Evolutionary conservation across 2,888 invertebrate species (phyloP), one percentile per base, ranked within the genome.

Genomic region (Pyrrhia umbra): DNA sequence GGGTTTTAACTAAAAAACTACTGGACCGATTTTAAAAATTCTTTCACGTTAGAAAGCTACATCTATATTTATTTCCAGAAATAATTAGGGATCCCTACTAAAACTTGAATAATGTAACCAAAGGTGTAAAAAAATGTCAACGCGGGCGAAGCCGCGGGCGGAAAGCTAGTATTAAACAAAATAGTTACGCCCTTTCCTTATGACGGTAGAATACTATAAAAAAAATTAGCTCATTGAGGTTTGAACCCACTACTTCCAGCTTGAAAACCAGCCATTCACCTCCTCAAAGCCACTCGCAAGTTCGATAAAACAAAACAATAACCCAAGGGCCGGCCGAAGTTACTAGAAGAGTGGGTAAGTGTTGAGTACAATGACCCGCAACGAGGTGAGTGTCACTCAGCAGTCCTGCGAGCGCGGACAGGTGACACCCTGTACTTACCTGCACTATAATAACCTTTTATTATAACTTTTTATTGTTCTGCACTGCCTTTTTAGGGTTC

Each of bases 321-420:
- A 65, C 37, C 46, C 30, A 45, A 46, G 27, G 39, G 8, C 46
- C 13, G 20, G 8, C 15, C 2, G 66, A 46, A 52, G 40, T 16
- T 47, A 66, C 73, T 54, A 40, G 66, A 18, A 27, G 16, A 27
- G 40, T 52, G 51, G 25, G 43, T 43, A 37, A n/a, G 6, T 20
- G 9, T 23, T 1, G 6, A 18, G 68, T 30, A 9, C 75, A 39
- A 34, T 15, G 75, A 75, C 69, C 40, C 6, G 20, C 15, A 37
- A 46, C 15, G 27, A 46, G 68, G 68, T 68, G 68, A 74, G 34
- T 68, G 75, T 74, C 68, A 68, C 50, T n/a, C n/a, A n/a, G n/a
- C n/a, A n/a, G 16, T 66, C 40, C n/a, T 74, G 68, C 75, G 68
- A 68, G 13, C 13, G 6, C 2, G 8, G 18, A 30, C 68, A 58